Percentiles rank a stretch among this genome's conserved stretches.
These are phyloP conservation scores for Barbus barbus DNA, from an alignment of 2,113 vertebrate genomes.

Conservation along the genomic window DNA sequence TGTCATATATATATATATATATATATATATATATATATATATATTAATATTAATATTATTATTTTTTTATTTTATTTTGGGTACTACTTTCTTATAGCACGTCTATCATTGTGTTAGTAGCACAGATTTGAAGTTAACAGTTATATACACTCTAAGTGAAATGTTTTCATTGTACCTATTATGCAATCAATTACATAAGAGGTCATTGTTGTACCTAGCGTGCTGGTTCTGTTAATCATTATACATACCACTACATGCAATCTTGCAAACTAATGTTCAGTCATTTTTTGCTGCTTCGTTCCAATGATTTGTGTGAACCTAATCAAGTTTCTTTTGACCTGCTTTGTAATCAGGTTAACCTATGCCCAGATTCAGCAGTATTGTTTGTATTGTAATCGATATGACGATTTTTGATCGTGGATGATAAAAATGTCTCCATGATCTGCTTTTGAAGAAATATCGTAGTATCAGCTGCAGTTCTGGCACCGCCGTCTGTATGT, in stretches of 20 bases:
- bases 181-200: conserved; percentile 6
- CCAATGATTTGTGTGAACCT: neutral
- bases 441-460: too few relatives aligned
- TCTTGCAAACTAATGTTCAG: neutral
- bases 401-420: too few relatives aligned
- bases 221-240: neutral
- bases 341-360: conserved; percentile 36
- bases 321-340: neutral
- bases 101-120: neutral
- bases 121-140: neutral
- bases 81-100: neutral
- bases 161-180: neutral
- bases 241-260: neutral
- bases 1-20: too few relatives aligned
- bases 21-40: too few relatives aligned
- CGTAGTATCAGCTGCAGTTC: too few relatives aligned
- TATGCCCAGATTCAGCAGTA: conserved; percentile 49
- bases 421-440: too few relatives aligned
- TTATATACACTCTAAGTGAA: neutral
- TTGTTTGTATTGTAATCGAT: too few relatives aligned
- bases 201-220: neutral
- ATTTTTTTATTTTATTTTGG: neutral
- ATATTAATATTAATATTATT: too few relatives aligned
- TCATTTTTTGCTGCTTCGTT: conserved; percentile 9
- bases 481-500: too few relatives aligned